Base-by-base conservation (phyloP, 2,113 vertebrate genomes). In the Phocoena phocoena region DNA sequence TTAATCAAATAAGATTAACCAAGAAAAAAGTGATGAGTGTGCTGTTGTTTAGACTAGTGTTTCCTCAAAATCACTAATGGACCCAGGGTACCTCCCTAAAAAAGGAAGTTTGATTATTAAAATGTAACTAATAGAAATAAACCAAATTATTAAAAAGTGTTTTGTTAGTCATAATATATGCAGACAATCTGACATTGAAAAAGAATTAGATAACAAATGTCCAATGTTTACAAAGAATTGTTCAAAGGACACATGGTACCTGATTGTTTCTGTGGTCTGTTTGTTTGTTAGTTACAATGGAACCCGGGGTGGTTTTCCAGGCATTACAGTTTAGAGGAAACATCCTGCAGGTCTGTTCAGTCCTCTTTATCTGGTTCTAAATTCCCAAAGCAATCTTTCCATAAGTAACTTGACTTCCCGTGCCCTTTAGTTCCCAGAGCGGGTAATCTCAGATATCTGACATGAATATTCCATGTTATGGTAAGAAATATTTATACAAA, bases 61-160 rank as follows among this genome's bases (percentile, higher is more conserved):
- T 79, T 80, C 53, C 58, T 95, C 36, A 85, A 86, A 93, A 81
- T 84, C 55, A 65, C 33, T 89, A 50, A 85, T 21, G 33, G n/a
- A 47, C 21, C 17, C 23, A 88, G 41, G 9, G 14, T 41, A 5
- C 10, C 36, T 73, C 44, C 62, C 38, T 88, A 73, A 73, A 92
- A 76, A 73, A 88, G 28, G 20, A 76, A 76, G n/a, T 63, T 8
- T 83, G 25, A 92, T 84, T 31, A 60, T 68, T 82, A 70, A 94
- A 97, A 92, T 85, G 41, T 36, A 88, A 85, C 41, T 65, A 71
- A 80, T 44, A 15, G 9, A 80, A 96, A 58, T 50, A 95, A 97
- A 77, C 23, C 5, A 15, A 94, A 80, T 60, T 73, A 63, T 60
- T 11, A 2, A 73, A 93, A 93, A 58, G 11, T 17, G 0, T 74